These are phyloP conservation scores for Catocala fraxini DNA, from an alignment of 2,888 invertebrate species.

Conservation along the genomic window DNA sequence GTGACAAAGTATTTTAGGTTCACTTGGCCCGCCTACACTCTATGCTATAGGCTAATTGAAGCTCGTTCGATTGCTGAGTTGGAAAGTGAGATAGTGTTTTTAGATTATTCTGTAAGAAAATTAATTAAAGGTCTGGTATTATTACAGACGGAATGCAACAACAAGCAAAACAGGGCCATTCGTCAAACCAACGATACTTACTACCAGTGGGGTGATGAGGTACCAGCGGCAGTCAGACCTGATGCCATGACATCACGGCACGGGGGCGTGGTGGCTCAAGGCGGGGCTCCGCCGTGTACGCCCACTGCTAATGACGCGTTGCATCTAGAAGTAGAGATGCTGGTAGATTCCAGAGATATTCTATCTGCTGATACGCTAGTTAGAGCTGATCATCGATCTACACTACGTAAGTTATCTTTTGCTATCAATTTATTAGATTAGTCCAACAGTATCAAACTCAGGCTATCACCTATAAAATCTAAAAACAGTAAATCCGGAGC, in stretches of 20 bases:
- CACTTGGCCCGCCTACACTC: too few relatives aligned
- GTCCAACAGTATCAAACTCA: too few relatives aligned
- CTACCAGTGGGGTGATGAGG: slow-evolving; percentile 51
- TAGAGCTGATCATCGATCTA: slow-evolving; percentile 86
- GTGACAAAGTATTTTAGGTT: too few relatives aligned
- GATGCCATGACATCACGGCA: slow-evolving; percentile 29
- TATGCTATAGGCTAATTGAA: too few relatives aligned
- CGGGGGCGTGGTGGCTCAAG: slow-evolving; percentile 62
- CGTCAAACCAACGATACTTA: slow-evolving; percentile 68
- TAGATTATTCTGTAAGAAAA: too few relatives aligned
- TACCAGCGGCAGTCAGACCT: slow-evolving; percentile 54
- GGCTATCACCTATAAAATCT: too few relatives aligned
- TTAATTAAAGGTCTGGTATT: too few relatives aligned
- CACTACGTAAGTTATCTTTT: slow-evolving; percentile 59
- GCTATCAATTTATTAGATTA: too few relatives aligned
- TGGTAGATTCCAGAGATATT: slow-evolving; percentile 82
- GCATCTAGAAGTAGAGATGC: slow-evolving; percentile 76
- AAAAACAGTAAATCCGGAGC: too few relatives aligned
- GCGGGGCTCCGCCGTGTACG: slow-evolving; percentile 58
- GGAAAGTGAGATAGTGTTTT: too few relatives aligned
- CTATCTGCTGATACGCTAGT: slow-evolving; percentile 89
- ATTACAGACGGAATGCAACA: slow-evolving; percentile 65
- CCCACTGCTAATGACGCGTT: slow-evolving; percentile 57
- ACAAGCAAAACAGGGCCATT: slow-evolving; percentile 55
- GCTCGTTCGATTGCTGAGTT: too few relatives aligned